A percentile compares a stretch with the other conserved stretches of the same genome.
These are phyloP conservation scores for Hyperoplus immaculatus DNA, from an alignment of 2,797 vertebrate species.

Conservation along the genomic window DNA sequence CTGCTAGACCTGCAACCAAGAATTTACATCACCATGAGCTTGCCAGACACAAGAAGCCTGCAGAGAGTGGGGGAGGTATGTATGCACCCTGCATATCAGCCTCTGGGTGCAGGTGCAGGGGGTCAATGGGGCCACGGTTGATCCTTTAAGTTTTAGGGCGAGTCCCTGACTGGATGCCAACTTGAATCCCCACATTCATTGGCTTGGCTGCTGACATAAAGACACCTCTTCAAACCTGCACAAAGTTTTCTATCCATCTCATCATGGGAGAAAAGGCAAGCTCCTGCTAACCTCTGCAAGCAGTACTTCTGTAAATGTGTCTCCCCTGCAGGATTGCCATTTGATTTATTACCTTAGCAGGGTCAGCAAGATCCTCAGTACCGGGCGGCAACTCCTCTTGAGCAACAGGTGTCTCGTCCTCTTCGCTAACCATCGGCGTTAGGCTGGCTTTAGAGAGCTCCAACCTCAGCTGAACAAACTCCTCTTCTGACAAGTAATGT, in stretches of 20 bases:
- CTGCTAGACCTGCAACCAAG: conserved; percentile 85
- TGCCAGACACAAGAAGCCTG: conserved; percentile 83
- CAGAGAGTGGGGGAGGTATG: conserved; percentile 75
- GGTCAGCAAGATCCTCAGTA: conserved; percentile 94
- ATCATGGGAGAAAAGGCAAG: conserved; percentile 76
- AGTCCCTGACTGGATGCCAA: conserved; percentile 85
- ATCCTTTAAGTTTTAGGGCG: conserved; percentile 78
- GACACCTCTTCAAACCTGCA: conserved; percentile 86
- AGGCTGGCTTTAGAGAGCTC: conserved; percentile 91
- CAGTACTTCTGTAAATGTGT: conserved; percentile 40
- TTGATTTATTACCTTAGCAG: conserved; percentile 91
- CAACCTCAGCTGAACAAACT: conserved; percentile 93
- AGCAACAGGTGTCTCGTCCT: conserved; percentile 76
- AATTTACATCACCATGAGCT: conserved; percentile 87
- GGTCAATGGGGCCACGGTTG: conserved; percentile 76
- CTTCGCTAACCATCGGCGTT: conserved; percentile 82
- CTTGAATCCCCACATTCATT: conserved; percentile 83
- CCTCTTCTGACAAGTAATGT: conserved; percentile 93
- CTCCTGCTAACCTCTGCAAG: conserved; percentile 69
- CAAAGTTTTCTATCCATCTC: conserved; percentile 68
- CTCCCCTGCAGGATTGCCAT: conserved; percentile 16
- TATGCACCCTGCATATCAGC: conserved; percentile 85
- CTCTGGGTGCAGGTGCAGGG: conserved; percentile 78
- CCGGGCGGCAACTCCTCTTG: conserved; percentile 91
- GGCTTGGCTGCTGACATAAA: conserved; percentile 87